Evolutionary conservation across 2,888 invertebrate species (phyloP).

Genomic region (Chironomus tentans): DNA sequence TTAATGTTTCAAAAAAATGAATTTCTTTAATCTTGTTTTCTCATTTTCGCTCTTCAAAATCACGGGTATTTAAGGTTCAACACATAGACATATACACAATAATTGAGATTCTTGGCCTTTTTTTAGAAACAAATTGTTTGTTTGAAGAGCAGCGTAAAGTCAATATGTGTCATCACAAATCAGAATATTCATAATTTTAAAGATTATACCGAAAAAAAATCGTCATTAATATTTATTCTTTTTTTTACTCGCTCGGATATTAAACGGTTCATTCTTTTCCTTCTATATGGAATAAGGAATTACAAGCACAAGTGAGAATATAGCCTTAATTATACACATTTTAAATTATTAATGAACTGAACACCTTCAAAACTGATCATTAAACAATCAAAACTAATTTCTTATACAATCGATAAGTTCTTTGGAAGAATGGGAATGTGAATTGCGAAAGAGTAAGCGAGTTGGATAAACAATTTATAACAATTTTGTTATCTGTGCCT

Average conservation of each 20-base stretch:
- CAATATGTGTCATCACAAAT: too few species aligned
- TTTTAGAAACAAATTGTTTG: too few species aligned
- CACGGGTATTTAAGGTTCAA: too few species aligned
- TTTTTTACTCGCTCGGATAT: too few species aligned
- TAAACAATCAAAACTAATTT: conserved; percentile 26
- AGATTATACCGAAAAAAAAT: too few species aligned
- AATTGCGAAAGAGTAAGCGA: background rate
- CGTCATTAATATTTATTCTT: too few species aligned
- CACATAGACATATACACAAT: too few species aligned
- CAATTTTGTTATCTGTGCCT: conserved; percentile 11
- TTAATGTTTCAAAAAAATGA: background rate
- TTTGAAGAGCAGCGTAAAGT: too few species aligned
- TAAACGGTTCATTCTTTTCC: background rate
- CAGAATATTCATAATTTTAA: too few species aligned
- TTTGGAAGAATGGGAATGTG: background rate
- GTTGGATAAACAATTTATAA: conserved; percentile 19
- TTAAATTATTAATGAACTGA: conserved; percentile 22
- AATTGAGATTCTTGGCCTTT: too few species aligned
- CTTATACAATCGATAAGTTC: conserved; percentile 12
- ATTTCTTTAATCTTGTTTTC: background rate
- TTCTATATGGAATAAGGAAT: background rate
- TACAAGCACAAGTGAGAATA: conserved; percentile 1
- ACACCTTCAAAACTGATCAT: conserved; percentile 23
- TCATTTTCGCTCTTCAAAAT: too few species aligned
- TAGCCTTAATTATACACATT: conserved; percentile 20